A percentile compares a stretch with the other conserved stretches of the same genome.
These are phyloP conservation scores for Allolobophora icterica DNA, from an alignment of 2,888 invertebrate genomes.

Conservation along the genomic window DNA sequence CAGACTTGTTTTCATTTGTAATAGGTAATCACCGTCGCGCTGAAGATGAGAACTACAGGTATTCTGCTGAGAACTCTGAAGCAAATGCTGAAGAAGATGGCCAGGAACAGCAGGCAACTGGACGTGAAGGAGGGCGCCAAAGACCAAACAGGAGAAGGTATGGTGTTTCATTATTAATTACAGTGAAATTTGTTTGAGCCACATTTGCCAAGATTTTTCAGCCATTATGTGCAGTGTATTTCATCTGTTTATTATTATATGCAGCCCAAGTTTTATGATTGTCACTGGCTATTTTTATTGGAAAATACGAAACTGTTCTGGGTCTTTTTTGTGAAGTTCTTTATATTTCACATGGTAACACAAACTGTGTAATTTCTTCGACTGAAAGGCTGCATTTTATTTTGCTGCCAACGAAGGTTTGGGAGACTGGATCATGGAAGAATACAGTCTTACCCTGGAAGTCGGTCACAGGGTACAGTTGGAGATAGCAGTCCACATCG, in stretches of 20 bases:
- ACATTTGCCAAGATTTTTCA: neutral
- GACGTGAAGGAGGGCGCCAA: neutral
- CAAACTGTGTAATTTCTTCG: neutral
- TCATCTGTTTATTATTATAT: too few species aligned
- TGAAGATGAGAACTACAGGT: slow-evolving; percentile 13
- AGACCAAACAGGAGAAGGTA: slow-evolving; percentile 11
- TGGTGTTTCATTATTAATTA: neutral
- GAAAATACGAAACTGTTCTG: too few species aligned
- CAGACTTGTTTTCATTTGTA: neutral
- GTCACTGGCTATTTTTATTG: neutral
- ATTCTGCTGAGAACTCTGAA: slow-evolving; percentile 21
- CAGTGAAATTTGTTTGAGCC: neutral
- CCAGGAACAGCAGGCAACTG: neutral
- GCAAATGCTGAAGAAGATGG: neutral
- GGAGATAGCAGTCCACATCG: neutral
- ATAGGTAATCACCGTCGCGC: neutral
- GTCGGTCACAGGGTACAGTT: neutral
- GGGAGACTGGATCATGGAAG: slow-evolving; percentile 47
- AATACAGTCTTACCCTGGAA: slow-evolving; percentile 22
- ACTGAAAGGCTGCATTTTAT: neutral
- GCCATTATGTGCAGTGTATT: too few species aligned
- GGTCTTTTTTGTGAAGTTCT: neutral
- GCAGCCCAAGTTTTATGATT: slow-evolving; percentile 9
- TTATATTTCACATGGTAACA: too few species aligned
- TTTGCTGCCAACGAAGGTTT: slow-evolving; percentile 12